A percentile compares a stretch with the other conserved stretches of the same genome.
Evolutionary conservation across 2,113 vertebrate genomes (phyloP).

Genomic region (Myotis brandtii): DNA sequence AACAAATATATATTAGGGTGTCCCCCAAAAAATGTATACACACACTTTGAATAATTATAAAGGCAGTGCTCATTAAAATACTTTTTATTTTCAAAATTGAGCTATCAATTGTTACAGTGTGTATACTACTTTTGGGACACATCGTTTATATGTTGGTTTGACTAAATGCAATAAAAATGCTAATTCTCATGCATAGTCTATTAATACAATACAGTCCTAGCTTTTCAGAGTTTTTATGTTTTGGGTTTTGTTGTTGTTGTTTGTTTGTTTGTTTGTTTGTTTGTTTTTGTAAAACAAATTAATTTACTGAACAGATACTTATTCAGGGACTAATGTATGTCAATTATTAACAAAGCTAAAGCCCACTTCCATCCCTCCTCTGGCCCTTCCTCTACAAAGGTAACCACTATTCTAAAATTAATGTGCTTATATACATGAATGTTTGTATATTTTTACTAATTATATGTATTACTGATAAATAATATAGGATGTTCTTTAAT

Average conservation of each 20-base stretch:
- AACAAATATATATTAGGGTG: neutral
- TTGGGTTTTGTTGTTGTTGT: neutral
- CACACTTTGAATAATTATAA: too few relatives aligned
- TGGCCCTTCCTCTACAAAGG: neutral
- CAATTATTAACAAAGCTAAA: neutral
- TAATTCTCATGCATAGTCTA: neutral
- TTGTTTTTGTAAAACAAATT: neutral
- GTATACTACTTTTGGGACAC: too few relatives aligned
- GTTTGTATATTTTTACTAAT: conserved; percentile 14
- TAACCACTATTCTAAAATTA: conserved; percentile 12
- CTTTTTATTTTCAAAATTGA: too few relatives aligned
- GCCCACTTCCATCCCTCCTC: neutral
- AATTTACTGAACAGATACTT: neutral
- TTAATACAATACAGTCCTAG: neutral
- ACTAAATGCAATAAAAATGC: neutral
- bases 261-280: neutral
- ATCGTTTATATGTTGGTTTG: neutral
- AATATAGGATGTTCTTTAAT: neutral
- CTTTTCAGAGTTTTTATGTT: neutral
- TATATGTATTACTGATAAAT: neutral
- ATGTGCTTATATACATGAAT: neutral
- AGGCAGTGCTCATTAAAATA: too few relatives aligned
- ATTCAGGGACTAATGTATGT: neutral
- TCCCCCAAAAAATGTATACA: too few relatives aligned
- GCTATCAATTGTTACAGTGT: too few relatives aligned